phyloP scores from a whole-genome alignment of 2,797 vertebrate species.

The Poecilia velifera region DNA sequence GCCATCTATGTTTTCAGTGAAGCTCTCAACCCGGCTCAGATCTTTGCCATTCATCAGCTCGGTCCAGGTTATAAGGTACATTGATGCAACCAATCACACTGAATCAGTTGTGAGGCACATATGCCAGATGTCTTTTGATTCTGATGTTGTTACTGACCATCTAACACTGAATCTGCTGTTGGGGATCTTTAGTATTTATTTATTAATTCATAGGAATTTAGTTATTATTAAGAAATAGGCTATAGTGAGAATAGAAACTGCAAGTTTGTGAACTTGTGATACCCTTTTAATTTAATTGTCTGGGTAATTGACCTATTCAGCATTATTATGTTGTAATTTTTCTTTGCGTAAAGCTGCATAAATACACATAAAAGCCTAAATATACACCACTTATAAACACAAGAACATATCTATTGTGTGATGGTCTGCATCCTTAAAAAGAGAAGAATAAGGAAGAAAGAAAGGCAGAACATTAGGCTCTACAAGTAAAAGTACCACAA shows the following conservation, averaged over 20 bases:
- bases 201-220: background rate
- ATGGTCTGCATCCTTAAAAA: background rate
- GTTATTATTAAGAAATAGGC: background rate
- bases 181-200: background rate
- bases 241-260: background rate
- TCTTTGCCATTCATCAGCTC: conserved; percentile 98
- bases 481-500: background rate
- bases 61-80: conserved; percentile 98
- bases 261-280: background rate
- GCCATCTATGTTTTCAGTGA: conserved; percentile 98
- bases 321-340: background rate
- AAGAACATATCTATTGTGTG: background rate
- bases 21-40: conserved; percentile 97
- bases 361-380: background rate
- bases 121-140: conserved; percentile 17
- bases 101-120: conserved; percentile 19
- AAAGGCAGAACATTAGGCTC: background rate
- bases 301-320: background rate
- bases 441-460: background rate
- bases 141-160: conserved; percentile 4
- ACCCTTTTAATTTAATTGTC: background rate
- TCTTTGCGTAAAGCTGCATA: background rate
- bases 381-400: background rate
- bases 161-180: background rate
- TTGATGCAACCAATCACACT: background rate